Evolutionary conservation across 1,140 invertebrate genomes (phyloP).

Genomic region (Bombus impatiens): DNA sequence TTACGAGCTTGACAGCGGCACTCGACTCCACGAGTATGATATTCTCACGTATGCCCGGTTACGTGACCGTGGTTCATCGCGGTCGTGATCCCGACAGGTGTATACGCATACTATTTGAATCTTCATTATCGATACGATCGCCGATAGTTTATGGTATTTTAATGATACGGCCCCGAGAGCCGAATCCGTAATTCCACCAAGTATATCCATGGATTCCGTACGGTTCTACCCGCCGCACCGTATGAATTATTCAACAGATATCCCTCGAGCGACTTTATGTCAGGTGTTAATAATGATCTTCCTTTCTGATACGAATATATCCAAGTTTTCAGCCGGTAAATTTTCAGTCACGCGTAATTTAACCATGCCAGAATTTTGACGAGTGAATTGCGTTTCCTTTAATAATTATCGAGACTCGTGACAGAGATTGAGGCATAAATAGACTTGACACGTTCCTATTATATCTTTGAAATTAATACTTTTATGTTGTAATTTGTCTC

Average conservation of each 20-base stretch:
- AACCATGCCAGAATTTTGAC: too few relatives aligned
- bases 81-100: slow-evolving; percentile 74
- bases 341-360: background rate
- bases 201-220: background rate
- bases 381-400: background rate
- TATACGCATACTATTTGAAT: slow-evolving; percentile 50
- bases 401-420: background rate
- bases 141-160: slow-evolving; percentile 42
- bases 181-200: background rate
- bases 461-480: too few relatives aligned
- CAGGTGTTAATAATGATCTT: slow-evolving; percentile 5
- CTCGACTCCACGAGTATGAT: slow-evolving; percentile 60
- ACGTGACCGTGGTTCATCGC: slow-evolving; percentile 71
- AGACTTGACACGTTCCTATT: too few relatives aligned
- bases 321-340: too few relatives aligned
- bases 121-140: slow-evolving; percentile 37
- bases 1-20: slow-evolving; percentile 70
- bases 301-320: background rate
- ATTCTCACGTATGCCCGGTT: slow-evolving; percentile 73
- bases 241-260: slow-evolving; percentile 20
- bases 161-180: slow-evolving; percentile 18
- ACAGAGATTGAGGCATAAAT: background rate
- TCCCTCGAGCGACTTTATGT: slow-evolving; percentile 4
- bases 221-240: background rate
- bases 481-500: too few relatives aligned